Conservation (phyloP, 2,888 invertebrate genomes). For the Odontocolon sp. region DNA sequence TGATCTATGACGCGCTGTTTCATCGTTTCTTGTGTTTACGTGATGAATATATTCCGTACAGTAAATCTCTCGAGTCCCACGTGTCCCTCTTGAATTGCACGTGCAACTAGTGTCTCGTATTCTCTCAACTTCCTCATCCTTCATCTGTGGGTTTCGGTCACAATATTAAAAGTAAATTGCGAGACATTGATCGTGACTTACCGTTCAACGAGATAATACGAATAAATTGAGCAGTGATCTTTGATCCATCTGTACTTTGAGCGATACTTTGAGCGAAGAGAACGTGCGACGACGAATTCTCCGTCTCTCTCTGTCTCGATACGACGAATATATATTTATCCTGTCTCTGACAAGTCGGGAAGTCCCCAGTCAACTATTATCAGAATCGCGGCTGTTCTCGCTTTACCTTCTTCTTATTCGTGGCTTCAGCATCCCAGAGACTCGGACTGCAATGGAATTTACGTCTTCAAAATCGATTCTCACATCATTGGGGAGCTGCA, state of each 20-base stretch:
- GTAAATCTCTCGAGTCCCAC: background rate
- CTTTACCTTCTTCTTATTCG: conserved; percentile 3
- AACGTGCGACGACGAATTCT: background rate
- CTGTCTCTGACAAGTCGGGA: conserved; percentile 31
- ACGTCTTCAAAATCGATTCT: too few relatives aligned
- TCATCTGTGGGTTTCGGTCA: too few relatives aligned
- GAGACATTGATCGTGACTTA: background rate
- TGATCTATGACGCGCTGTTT: background rate
- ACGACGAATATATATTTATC: conserved; percentile 19
- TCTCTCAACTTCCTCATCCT: background rate
- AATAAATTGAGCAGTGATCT: conserved; percentile 2
- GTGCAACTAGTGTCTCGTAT: background rate
- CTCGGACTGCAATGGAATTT: too few relatives aligned
- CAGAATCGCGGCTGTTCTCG: background rate
- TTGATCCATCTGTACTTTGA: background rate
- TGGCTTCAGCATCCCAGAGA: too few relatives aligned
- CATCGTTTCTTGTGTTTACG: conserved; percentile 12
- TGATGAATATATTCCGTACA: background rate
- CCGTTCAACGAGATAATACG: background rate
- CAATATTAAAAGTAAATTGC: too few relatives aligned
- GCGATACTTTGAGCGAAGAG: background rate
- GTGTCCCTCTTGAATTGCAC: too few relatives aligned
- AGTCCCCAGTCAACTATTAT: conserved; percentile 44
- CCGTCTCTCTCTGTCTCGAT: too few relatives aligned
- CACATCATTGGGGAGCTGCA: too few relatives aligned